Percentiles rank a stretch among this genome's conserved stretches.
Conservation (phyloP, 2,797 vertebrate species). For the Syncerus caffer region DNA sequence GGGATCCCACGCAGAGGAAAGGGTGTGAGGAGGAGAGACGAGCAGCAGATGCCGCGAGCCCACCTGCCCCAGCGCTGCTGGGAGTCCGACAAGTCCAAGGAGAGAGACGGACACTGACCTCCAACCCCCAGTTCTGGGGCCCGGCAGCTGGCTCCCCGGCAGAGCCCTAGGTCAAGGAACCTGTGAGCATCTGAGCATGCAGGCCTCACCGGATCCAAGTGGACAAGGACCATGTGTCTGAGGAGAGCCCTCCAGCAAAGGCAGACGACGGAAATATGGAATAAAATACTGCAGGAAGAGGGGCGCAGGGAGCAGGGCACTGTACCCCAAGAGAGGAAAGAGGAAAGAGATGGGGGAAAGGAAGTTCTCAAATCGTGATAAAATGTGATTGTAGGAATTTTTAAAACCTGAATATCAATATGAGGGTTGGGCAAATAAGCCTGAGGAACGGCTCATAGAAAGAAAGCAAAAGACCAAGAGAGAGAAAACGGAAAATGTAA, state of each 20-base stretch:
- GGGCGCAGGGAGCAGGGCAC: fast-evolving
- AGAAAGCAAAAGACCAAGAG: not conserved
- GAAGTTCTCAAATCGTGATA: fast-evolving
- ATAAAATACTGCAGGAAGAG: fast-evolving
- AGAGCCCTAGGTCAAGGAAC: not conserved
- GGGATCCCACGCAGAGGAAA: not conserved
- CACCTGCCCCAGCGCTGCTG: fast-evolving
- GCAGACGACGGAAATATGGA: fast-evolving
- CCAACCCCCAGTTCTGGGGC: not conserved
- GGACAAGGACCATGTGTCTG: not conserved
- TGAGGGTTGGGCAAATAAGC: not conserved
- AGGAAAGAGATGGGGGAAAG: not conserved
- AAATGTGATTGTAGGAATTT: fast-evolving
- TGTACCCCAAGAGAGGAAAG: fast-evolving
- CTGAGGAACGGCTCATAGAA: not conserved
- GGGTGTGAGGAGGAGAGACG: fast-evolving
- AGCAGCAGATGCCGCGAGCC: fast-evolving
- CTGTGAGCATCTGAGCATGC: fast-evolving
- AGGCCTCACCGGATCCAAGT: not conserved
- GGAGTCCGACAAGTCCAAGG: fast-evolving
- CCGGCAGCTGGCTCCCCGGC: fast-evolving
- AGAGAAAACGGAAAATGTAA: fast-evolving
- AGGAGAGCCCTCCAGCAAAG: not conserved
- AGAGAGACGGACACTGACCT: too few species aligned
- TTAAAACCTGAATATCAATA: not conserved